A percentile compares a stretch with the other conserved stretches of the same genome.
Conservation (phyloP, 2,797 vertebrate species). For the Ataeniobius toweri region DNA sequence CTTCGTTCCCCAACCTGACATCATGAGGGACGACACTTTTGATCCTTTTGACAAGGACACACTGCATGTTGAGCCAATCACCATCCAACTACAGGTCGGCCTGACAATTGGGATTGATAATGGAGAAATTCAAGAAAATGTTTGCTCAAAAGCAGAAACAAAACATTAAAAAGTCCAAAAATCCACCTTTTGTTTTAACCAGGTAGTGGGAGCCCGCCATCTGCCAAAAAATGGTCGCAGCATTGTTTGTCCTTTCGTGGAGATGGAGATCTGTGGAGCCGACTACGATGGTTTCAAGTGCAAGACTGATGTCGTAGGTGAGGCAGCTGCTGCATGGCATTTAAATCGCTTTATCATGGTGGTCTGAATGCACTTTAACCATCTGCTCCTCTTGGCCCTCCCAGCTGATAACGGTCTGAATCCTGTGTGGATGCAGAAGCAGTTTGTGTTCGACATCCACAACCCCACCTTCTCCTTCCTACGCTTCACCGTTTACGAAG, state of each 20-base stretch:
- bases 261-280: conserved; percentile 93
- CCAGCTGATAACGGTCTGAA: conserved; percentile 96
- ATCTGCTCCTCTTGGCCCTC: neutral
- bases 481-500: conserved; percentile 94
- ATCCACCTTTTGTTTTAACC: neutral
- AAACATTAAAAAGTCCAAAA: neutral
- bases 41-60: conserved; percentile 95
- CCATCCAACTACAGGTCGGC: conserved; percentile 89
- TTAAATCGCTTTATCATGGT: too few species aligned
- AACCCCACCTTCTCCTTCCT: conserved; percentile 93
- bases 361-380: neutral
- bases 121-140: neutral
- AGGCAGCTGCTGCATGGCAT: conserved; percentile 44
- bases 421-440: conserved; percentile 90
- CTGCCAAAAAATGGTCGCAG: conserved; percentile 96
- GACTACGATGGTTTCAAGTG: conserved; percentile 91
- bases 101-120: neutral
- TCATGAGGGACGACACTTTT: conserved; percentile 92
- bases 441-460: conserved; percentile 91
- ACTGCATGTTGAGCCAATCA: conserved; percentile 85
- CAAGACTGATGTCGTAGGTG: conserved; percentile 95
- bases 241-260: conserved; percentile 95
- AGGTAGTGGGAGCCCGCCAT: conserved; percentile 95
- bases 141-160: neutral
- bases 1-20: conserved; percentile 88